phyloP scores from a whole-genome alignment of 2,797 vertebrate species.

The Takifugu ocellatus region DNA sequence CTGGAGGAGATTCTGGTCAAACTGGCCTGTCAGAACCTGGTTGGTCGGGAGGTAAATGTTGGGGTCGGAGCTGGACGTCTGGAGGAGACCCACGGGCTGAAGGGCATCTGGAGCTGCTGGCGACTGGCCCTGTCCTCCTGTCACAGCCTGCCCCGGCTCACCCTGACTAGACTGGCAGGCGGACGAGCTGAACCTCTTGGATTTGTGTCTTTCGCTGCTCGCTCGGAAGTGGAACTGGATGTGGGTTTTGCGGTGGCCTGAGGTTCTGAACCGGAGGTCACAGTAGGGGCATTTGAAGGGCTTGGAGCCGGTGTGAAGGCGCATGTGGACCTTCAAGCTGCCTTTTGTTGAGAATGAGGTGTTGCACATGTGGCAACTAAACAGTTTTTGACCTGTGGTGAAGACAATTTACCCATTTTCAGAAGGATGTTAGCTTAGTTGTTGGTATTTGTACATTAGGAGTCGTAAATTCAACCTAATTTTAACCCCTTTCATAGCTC shows the following conservation, averaged over 20 bases:
- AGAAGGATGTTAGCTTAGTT: too few species aligned
- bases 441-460: not conserved
- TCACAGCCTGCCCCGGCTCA: conserved; percentile 41
- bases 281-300: conserved; percentile 98
- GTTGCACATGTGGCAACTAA: conserved; percentile 96
- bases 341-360: conserved; percentile 98
- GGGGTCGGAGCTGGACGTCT: conserved; percentile 76
- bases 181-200: conserved; percentile 71
- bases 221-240: conserved; percentile 91
- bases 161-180: conserved; percentile 39
- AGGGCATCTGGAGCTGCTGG: conserved; percentile 69
- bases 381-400: conserved; percentile 92
- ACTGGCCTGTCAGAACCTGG: conserved; percentile 85
- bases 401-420: conserved; percentile 6
- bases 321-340: conserved; percentile 98
- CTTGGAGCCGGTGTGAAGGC: conserved; percentile 95
- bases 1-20: conserved; percentile 88
- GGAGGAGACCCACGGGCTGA: conserved; percentile 79
- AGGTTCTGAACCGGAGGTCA: conserved; percentile 94
- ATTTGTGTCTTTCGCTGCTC: conserved; percentile 78
- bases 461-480: not conserved
- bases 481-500: not conserved
- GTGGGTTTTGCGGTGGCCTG: conserved; percentile 96
- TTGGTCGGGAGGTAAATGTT: conserved; percentile 91
- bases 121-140: conserved; percentile 43